Base-by-base conservation (phyloP, 2,113 vertebrate genomes). In the Australoheros scitulus region DNA sequence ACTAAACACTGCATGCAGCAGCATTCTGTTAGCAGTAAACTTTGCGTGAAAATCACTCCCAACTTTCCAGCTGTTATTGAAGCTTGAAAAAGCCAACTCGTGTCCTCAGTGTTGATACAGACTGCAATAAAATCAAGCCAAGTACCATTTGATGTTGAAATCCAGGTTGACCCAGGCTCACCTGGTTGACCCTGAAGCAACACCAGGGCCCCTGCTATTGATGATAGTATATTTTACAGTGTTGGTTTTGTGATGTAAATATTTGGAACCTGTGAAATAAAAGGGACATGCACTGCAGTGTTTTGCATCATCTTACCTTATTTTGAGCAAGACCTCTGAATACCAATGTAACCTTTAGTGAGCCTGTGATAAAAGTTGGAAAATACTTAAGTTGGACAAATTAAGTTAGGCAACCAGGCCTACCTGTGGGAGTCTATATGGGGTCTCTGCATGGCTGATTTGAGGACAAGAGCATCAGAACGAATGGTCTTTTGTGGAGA, bases 361-460 rank as follows among this genome's bases (percentile, higher is more conserved):
- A 61, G 15, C 32, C 64, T 8, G 79, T 72, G 68, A 55, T n/a
- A 55, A 72, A 72, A 72, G 65, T 26, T 76, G 17, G 2, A 43
- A 61, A 17, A 43, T 38, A 68, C 2, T 52, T 6, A 79, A 68
- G 61, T 76, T 59, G 11, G 4, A 47, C 11, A n/a, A 22, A 17
- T 24, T 75, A 17, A 52, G 13, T 20, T 6, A 17, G 13, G 63
- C 17, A 36, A 57, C 38, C 22, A 15, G 61, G 36, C 97, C 95
- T 97, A 99, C 98, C 97, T 98, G 90, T 96, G 97, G 89, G 96
- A 94, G 89, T 98, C 97, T 91, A 96, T 96, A 29, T 97, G 96
- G 4, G 97, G 96, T 95, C 98, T 96, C 86, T 97, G 97, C 84
- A 96, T 96, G 85, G 96, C 92, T 89, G 98, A 96, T 95, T 97